Base-by-base conservation (phyloP, 2,888 invertebrate genomes). In the Podotricha telesiphe region DNA sequence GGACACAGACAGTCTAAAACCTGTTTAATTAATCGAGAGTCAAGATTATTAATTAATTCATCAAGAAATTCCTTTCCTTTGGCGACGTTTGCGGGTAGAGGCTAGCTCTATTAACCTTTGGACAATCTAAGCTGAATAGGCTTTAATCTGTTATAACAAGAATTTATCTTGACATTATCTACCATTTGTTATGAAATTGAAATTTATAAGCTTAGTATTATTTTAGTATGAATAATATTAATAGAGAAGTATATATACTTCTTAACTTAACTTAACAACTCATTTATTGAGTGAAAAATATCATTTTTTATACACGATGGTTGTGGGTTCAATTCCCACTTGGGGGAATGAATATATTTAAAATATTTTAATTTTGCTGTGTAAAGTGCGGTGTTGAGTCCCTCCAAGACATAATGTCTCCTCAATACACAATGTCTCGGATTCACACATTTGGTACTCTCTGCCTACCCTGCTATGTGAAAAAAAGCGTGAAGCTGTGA, bases 31-130 rank as follows among this genome's bases (percentile, higher is more conserved):
- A 84, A 81, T 82, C 79, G 80, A 37, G 78, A 77, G 56, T 76
- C 77, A 77, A 79, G 80, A 82, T 82, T 85, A 86, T 85, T 84
- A 86, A 84, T 86, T 84, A 45, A 62, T 65, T 66, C 53, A 48
- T 56, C 48, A 28, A 55, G 42, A 28, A 61, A 56, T 62, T 66
- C 55, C 65, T 62, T 62, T 50, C 48, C 62, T 50, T 50, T 62
- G 48, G 34, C 62, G 62, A 62, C 62, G 34, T 62, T 62, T 62
- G 62, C 48, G 48, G 62, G 19, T 48, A 37, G 47, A 47, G 62
- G 48, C 48, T 19, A 62, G 37, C 19, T 19, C 62, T 62, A 15
- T 50, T 62, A 50, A 62, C 62, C 48, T 62, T 62, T 62, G 48
- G 34, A 59, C 22, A 45, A 42, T 59, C 59, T 45, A 59, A 62